phyloP scores from a whole-genome alignment of 2,888 invertebrate species.

The Tetramorium bicarinatum region DNA sequence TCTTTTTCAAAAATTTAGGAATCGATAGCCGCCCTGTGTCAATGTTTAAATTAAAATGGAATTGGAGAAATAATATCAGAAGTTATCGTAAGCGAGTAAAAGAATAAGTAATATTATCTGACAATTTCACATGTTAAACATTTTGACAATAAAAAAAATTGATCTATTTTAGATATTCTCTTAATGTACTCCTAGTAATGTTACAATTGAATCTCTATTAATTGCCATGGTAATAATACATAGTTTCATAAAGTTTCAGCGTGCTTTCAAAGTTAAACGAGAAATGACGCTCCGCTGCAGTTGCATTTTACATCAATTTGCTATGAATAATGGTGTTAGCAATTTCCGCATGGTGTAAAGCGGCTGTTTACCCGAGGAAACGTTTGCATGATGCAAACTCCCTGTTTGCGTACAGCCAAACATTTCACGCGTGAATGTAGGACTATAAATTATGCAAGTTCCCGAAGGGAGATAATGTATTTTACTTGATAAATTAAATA shows the following conservation, averaged over 20 bases:
- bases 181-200: background rate
- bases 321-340: constrained; percentile 57
- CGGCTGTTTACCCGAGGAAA: constrained; percentile 56
- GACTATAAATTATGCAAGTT: constrained; percentile 54
- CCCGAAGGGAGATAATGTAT: constrained; percentile 45
- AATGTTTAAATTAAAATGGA: background rate
- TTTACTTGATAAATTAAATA: constrained; percentile 47
- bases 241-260: constrained; percentile 37
- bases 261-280: constrained; percentile 51
- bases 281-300: constrained; percentile 52
- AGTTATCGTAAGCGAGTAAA: background rate
- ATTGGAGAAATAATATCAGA: background rate
- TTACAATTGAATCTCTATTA: constrained; percentile 30
- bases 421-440: constrained; percentile 56
- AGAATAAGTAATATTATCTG: background rate
- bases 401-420: constrained; percentile 54
- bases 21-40: background rate
- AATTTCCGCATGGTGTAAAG: constrained; percentile 56
- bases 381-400: constrained; percentile 57
- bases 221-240: constrained; percentile 44
- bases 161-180: background rate
- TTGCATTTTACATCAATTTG: constrained; percentile 58
- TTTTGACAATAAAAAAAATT: constrained; percentile 13
- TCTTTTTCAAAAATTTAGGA: background rate
- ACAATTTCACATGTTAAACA: background rate